These are phyloP conservation scores for Brachionus manjavacas DNA, from an alignment of 1,140 invertebrate genomes.

Conservation along the genomic window DNA sequence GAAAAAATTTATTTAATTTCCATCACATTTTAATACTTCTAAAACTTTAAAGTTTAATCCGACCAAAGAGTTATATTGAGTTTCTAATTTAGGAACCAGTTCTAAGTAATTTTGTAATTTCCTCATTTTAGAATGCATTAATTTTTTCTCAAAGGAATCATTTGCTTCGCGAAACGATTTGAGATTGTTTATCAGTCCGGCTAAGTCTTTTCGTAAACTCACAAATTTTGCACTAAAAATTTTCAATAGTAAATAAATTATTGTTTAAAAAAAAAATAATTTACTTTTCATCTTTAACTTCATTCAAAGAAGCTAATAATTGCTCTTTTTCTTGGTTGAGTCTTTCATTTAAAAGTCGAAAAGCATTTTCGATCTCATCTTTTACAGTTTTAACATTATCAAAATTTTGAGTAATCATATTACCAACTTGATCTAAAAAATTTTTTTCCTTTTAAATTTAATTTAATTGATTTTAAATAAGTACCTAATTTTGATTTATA, in stretches of 20 bases:
- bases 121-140: conserved; percentile 12
- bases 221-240: conserved; percentile 34
- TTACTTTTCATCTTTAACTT: conserved; percentile 38
- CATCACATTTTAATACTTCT: not conserved
- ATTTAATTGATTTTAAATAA: not conserved
- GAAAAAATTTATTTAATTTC: not conserved
- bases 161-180: conserved; percentile 18
- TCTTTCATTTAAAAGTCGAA: not conserved
- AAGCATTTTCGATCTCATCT: conserved; percentile 14
- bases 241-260: too few relatives aligned
- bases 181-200: not conserved
- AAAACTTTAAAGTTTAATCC: conserved; percentile 32
- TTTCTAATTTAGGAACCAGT: not conserved
- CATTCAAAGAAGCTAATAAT: not conserved
- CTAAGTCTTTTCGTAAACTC: conserved; percentile 3
- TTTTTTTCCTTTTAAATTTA: too few relatives aligned
- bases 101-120: not conserved
- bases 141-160: conserved; percentile 39
- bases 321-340: conserved; percentile 23
- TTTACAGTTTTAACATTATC: not conserved
- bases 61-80: not conserved
- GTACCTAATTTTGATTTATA: not conserved
- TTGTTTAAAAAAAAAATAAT: not conserved
- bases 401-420: conserved; percentile 19
- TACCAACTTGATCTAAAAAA: conserved; percentile 2